phyloP scores from a whole-genome alignment of 2,797 vertebrate species.

The Pseudomugil tenellus region DNA sequence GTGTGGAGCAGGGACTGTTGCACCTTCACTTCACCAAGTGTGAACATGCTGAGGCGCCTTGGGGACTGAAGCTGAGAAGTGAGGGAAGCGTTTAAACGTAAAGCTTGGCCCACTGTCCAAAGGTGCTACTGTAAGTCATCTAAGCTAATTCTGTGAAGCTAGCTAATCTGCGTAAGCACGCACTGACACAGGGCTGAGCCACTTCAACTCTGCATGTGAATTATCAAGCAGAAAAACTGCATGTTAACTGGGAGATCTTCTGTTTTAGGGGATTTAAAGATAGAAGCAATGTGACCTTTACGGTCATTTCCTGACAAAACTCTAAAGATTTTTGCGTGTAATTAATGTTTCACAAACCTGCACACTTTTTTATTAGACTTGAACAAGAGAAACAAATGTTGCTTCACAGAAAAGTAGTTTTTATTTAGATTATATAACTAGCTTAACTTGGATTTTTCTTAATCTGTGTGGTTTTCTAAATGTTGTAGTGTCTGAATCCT shows the following conservation, averaged over 20 bases:
- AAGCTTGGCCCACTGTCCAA: neutral
- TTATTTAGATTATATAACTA: neutral
- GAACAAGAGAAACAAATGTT: no score
- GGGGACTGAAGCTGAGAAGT: neutral
- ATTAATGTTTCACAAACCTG: no score
- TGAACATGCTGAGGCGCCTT: no score
- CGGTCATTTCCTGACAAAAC: no score
- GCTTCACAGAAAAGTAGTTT: neutral
- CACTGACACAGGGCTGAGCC: no score
- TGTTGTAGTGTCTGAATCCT: neutral
- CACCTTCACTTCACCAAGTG: no score
- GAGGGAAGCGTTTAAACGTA: neutral
- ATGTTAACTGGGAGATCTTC: neutral
- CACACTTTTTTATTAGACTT: no score
- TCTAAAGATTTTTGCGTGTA: no score
- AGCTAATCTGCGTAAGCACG: neutral
- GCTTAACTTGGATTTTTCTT: neutral
- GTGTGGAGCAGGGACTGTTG: no score
- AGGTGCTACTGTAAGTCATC: neutral
- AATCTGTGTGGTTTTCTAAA: neutral
- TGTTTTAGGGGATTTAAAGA: neutral
- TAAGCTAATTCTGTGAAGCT: neutral
- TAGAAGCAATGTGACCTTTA: neutral
- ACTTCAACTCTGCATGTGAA: no score
- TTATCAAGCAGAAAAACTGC: no score